These are phyloP conservation scores for Gephyroberyx darwinii DNA, from an alignment of 2,797 vertebrate genomes.

Conservation along the genomic window DNA sequence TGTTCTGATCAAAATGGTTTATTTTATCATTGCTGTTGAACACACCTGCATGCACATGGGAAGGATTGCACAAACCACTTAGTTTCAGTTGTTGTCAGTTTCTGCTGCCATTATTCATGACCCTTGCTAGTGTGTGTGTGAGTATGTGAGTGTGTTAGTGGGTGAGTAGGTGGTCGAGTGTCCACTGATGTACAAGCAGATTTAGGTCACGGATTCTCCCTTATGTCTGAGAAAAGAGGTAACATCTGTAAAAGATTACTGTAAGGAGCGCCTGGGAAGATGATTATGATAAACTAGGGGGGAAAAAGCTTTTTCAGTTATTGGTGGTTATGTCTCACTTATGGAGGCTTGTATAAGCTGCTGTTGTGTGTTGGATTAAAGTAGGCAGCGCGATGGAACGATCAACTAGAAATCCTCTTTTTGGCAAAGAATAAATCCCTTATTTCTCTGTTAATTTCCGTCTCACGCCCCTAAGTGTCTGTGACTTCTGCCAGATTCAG, in stretches of 20 bases:
- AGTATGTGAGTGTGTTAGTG: slow-evolving; percentile 25
- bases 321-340: slow-evolving; percentile 42
- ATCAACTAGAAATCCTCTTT: neutral
- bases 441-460: neutral
- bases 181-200: slow-evolving; percentile 18
- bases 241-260: slow-evolving; percentile 61
- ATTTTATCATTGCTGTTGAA: no score
- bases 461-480: no score
- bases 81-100: slow-evolving; percentile 21
- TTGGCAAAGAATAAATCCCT: slow-evolving; percentile 2
- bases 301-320: slow-evolving; percentile 22
- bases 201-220: slow-evolving; percentile 62
- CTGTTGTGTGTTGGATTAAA: slow-evolving; percentile 36
- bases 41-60: neutral
- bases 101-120: slow-evolving; percentile 40
- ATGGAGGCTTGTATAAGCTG: slow-evolving; percentile 10
- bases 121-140: slow-evolving; percentile 13
- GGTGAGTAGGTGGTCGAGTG: no score
- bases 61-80: slow-evolving; percentile 16
- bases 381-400: slow-evolving; percentile 15
- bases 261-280: slow-evolving; percentile 47
- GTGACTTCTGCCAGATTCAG: no score
- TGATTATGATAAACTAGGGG: slow-evolving; percentile 25
- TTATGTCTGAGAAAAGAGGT: slow-evolving; percentile 39
- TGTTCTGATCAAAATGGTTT: neutral